Base-by-base conservation (phyloP, 2,113 vertebrate species). In the Phaetusa simplex region DNA sequence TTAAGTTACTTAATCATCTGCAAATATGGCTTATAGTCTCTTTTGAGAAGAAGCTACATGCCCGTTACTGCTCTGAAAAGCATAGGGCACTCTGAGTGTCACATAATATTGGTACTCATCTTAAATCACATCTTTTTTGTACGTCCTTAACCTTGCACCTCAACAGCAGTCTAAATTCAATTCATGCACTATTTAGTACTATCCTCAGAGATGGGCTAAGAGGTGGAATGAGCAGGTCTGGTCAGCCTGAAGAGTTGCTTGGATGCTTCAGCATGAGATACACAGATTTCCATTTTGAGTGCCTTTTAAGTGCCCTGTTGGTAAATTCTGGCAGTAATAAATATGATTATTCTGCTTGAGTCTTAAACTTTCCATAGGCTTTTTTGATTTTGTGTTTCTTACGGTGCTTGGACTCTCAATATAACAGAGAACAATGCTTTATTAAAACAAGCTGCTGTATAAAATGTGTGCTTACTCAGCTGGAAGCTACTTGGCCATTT, bases 381-480 rank as follows among this genome's bases (percentile, higher is more conserved):
- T 70, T 94, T 90, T 72, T 79, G 1, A 49, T 65, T 93, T 88
- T 81, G 29, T 88, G 36, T 24, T 72, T 42, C 59, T 86, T 81
- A 50, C 34, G 62, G 36, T 12, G 24, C 26, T 86, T 59, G 53
- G 40, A 72, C 58, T 34, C 66, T 94, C 86, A 80, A 79, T 80
- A 69, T 65, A 85, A 30, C 30, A 82, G 38, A 76, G 74, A 94
- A 94, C 49, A 96, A 90, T 87, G 49, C 12, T 95, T 92, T 93
- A 95, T 92, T 91, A 82, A 89, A 91, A 85, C 83, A 96, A 80
- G 71, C 62, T 93, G 79, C 72, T 90, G 8, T 53, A 71, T 89
- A 92, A 95, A 95, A 89, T 90, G 64, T 81, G 55, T 92, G 61
- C 94, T 96, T 95, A 96, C 81, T 91, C 95, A 95, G 86, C 78